A percentile compares a stretch with the other conserved stretches of the same genome.
phyloP scores from a whole-genome alignment of 2,113 vertebrate genomes.

The Aphyosemion australe region DNA sequence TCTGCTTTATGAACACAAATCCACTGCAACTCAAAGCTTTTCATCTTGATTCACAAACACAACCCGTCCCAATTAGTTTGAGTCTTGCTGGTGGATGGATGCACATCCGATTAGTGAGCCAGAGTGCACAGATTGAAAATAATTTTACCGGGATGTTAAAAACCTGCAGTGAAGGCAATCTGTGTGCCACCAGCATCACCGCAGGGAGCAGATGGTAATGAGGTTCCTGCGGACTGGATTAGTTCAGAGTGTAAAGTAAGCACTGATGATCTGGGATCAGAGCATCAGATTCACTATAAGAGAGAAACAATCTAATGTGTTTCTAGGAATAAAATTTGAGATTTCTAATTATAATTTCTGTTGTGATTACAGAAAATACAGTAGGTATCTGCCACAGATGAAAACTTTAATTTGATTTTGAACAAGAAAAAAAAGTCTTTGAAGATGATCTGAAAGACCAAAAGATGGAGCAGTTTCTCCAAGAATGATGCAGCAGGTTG shows the following conservation, averaged over 20 bases:
- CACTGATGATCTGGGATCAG: neutral
- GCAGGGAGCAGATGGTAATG: constrained; percentile 1
- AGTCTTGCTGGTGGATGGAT: constrained; percentile 6
- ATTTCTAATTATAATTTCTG: too few relatives aligned
- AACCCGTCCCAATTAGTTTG: too few relatives aligned
- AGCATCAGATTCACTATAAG: neutral
- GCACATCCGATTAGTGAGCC: constrained; percentile 7
- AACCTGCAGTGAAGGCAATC: constrained; percentile 11
- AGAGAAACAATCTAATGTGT: too few relatives aligned
- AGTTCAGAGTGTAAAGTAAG: neutral
- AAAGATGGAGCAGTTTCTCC: constrained; percentile 52
- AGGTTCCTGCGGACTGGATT: constrained; percentile 5
- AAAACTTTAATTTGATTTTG: too few relatives aligned
- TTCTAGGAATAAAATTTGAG: too few relatives aligned
- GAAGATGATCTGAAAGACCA: constrained; percentile 7
- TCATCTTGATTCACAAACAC: neutral
- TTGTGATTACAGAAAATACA: too few relatives aligned
- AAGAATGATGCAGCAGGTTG: constrained; percentile 11
- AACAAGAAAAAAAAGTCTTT: neutral
- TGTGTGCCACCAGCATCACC: neutral
- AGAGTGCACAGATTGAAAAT: constrained; percentile 24
- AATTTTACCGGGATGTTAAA: constrained; percentile 9
- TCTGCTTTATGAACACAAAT: constrained; percentile 23
- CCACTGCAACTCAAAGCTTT: constrained; percentile 28
- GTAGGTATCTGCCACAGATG: too few relatives aligned